Conservation (phyloP, 2,888 invertebrate genomes). For the Erebia ligea region DNA sequence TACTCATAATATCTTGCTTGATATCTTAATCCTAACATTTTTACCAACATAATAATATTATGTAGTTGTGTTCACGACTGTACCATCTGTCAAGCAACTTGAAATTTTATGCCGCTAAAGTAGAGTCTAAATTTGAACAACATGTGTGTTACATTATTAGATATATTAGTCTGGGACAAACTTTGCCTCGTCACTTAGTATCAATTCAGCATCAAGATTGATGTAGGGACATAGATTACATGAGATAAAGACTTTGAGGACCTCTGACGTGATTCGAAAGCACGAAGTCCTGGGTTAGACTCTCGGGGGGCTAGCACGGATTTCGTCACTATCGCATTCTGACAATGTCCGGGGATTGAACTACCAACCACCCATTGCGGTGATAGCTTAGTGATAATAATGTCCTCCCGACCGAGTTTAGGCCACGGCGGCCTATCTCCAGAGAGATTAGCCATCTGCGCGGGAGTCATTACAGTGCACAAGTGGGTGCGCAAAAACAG, state of each 20-base stretch:
- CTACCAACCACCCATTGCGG: too few relatives aligned
- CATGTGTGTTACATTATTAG: neutral
- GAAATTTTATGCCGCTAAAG: too few relatives aligned
- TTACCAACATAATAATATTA: neutral
- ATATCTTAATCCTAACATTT: slow-evolving; percentile 13
- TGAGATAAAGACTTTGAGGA: neutral
- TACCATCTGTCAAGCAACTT: neutral
- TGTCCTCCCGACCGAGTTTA: too few relatives aligned
- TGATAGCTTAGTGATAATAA: too few relatives aligned
- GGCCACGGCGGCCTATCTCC: too few relatives aligned
- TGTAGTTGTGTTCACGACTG: neutral
- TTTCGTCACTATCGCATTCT: too few relatives aligned
- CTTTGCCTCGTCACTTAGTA: slow-evolving; percentile 17
- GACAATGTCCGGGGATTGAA: too few relatives aligned
- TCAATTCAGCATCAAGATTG: slow-evolving; percentile 18
- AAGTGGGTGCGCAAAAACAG: too few relatives aligned
- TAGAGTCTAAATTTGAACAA: neutral
- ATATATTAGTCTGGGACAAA: slow-evolving; percentile 12
- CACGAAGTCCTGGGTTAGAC: neutral
- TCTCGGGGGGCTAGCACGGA: neutral
- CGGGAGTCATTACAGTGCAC: too few relatives aligned
- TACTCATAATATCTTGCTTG: neutral
- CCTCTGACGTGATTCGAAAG: neutral
- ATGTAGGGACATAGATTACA: slow-evolving; percentile 12
- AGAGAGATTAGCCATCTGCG: too few relatives aligned